Evolutionary conservation across 2,113 vertebrate species (phyloP).

Genomic region (Ameiurus melas): DNA sequence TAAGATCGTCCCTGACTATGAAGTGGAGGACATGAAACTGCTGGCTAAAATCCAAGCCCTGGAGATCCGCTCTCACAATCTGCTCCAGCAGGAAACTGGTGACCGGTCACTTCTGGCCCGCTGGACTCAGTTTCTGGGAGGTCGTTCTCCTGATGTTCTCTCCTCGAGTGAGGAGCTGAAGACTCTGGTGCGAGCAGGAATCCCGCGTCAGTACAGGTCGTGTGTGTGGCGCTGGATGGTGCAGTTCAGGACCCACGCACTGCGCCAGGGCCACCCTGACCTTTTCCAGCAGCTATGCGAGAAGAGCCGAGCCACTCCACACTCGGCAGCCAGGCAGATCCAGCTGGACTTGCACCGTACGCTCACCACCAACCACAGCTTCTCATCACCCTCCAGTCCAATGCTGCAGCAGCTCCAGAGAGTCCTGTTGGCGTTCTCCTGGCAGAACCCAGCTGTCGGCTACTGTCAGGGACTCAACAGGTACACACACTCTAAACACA

Average conservation of each 20-base stretch:
- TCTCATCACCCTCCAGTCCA: constrained; percentile 81
- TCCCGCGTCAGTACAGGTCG: constrained; percentile 80
- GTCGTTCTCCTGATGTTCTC: constrained; percentile 69
- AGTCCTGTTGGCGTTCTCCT: constrained; percentile 89
- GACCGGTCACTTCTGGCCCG: constrained; percentile 77
- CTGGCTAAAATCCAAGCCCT: constrained; percentile 90
- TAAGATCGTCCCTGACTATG: constrained; percentile 84
- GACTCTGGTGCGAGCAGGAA: constrained; percentile 78
- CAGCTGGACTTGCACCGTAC: constrained; percentile 93
- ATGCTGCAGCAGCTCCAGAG: constrained; percentile 82
- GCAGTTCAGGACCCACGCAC: constrained; percentile 62
- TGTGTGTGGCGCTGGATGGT: constrained; percentile 86
- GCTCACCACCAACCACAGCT: constrained; percentile 87
- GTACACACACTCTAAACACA: constrained; percentile 7
- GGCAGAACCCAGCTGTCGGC: constrained; percentile 89
- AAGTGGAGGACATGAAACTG: constrained; percentile 89
- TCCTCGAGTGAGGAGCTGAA: constrained; percentile 76
- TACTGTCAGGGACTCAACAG: constrained; percentile 94
- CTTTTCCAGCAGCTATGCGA: constrained; percentile 80
- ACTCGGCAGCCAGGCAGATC: constrained; percentile 86
- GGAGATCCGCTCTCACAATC: constrained; percentile 85
- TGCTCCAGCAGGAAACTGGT: constrained; percentile 74
- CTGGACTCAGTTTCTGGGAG: constrained; percentile 80
- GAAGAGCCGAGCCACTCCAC: constrained; percentile 71
- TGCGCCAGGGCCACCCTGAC: constrained; percentile 62